Conservation (phyloP, 1,140 invertebrate species). For the Anthonomus grandis region DNA sequence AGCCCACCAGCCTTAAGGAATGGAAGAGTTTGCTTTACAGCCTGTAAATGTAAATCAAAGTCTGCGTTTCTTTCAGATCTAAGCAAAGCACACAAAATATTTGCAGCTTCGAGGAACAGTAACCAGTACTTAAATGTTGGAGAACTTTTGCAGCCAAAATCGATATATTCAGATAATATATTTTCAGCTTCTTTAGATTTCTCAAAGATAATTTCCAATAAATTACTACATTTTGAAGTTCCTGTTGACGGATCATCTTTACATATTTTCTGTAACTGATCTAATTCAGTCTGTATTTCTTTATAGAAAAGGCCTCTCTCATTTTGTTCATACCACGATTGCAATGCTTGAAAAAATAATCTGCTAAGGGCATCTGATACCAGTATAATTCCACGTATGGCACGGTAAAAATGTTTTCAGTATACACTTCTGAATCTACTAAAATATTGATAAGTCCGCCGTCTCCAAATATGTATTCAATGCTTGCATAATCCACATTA, state of each 20-base stretch:
- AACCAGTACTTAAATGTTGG: background rate
- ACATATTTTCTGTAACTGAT: too few relatives aligned
- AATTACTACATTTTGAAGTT: too few relatives aligned
- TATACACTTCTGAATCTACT: background rate
- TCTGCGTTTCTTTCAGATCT: constrained; percentile 4
- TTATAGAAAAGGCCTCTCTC: too few relatives aligned
- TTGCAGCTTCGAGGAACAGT: background rate
- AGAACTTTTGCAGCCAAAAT: too few relatives aligned
- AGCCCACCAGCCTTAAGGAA: background rate
- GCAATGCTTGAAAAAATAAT: background rate
- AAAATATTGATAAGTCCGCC: background rate
- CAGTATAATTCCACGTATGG: background rate
- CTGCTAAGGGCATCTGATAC: background rate
- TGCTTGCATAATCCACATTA: too few relatives aligned
- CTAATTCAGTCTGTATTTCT: too few relatives aligned
- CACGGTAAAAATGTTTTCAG: background rate
- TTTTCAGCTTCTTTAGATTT: too few relatives aligned
- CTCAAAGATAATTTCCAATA: too few relatives aligned
- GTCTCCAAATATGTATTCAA: background rate
- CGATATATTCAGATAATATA: too few relatives aligned
- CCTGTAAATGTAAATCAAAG: constrained; percentile 3
- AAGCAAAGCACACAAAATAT: constrained; percentile 3
- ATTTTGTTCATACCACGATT: too few relatives aligned
- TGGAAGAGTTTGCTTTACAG: background rate
- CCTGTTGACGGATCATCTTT: too few relatives aligned